These are phyloP conservation scores for Temnothorax unifasciatus DNA, from an alignment of 2,888 invertebrate species.

Conservation along the genomic window DNA sequence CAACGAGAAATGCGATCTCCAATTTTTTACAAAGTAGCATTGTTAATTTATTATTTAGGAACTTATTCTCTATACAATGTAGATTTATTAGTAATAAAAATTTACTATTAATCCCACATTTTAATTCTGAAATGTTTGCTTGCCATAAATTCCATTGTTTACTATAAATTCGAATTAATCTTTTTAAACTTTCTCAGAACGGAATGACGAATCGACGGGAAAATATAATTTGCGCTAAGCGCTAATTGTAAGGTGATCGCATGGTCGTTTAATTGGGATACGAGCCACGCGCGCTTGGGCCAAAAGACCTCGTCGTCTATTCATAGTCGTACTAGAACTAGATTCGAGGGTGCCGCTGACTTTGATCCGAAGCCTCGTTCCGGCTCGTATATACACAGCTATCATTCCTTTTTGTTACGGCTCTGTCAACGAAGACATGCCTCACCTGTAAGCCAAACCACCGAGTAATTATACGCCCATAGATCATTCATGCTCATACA, in stretches of 20 bases:
- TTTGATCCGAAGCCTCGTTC: conserved; percentile 84
- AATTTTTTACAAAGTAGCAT: background rate
- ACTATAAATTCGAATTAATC: background rate
- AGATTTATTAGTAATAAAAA: background rate
- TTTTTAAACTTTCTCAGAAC: background rate
- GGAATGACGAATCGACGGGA: background rate
- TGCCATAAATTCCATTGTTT: background rate
- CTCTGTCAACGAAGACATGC: conserved; percentile 30
- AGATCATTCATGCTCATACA: conserved; percentile 24
- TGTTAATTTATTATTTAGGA: background rate
- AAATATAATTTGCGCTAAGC: conserved; percentile 45
- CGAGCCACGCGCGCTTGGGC: conserved; percentile 78
- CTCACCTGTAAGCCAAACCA: conserved; percentile 19
- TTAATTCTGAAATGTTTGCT: background rate
- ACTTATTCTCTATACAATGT: background rate
- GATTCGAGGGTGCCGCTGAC: conserved; percentile 81
- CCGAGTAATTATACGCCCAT: conserved; percentile 15
- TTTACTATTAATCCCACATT: too few species aligned
- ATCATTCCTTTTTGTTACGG: conserved; percentile 51
- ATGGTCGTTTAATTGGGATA: conserved; percentile 76
- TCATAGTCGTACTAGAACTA: conserved; percentile 85
- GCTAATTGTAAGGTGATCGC: conserved; percentile 75
- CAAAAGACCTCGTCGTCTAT: conserved; percentile 84
- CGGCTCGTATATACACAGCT: conserved; percentile 53
- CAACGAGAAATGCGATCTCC: background rate